A percentile compares a stretch with the other conserved stretches of the same genome.
These are phyloP conservation scores for Platygyra sinensis DNA, from an alignment of 64 coral and sea anemone genomes.

Conservation along the genomic window DNA sequence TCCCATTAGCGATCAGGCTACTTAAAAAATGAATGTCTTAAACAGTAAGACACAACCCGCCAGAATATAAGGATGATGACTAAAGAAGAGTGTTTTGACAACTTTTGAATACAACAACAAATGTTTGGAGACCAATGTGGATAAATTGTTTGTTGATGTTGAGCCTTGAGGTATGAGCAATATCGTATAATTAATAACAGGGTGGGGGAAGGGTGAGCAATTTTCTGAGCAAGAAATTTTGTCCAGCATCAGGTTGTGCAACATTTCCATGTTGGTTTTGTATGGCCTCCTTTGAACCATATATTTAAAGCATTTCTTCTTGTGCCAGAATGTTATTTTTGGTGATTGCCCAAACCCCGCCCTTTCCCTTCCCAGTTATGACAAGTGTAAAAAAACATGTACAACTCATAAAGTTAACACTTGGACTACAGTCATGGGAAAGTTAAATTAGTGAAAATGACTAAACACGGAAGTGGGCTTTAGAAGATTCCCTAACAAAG, in stretches of 20 bases:
- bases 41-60: neutral
- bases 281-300: too few species aligned
- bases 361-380: too few species aligned
- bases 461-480: constrained; percentile 1
- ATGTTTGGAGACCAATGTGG: constrained; percentile 1
- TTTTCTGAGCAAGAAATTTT: too few species aligned
- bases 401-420: neutral
- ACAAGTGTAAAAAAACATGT: neutral
- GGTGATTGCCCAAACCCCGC: too few species aligned
- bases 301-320: too few species aligned
- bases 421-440: neutral
- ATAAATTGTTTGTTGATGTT: constrained; percentile 20
- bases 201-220: too few species aligned
- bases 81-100: constrained; percentile 4
- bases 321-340: too few species aligned
- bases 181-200: too few species aligned
- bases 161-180: too few species aligned
- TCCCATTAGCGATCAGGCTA: neutral
- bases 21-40: neutral
- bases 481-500: neutral
- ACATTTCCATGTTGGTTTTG: too few species aligned
- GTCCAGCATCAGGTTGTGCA: too few species aligned
- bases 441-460: constrained; percentile 15
- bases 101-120: too few species aligned
- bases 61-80: constrained; percentile 17